These are phyloP conservation scores for Sarcophaga subvicina DNA, from an alignment of 2,888 invertebrate species.

Conservation along the genomic window DNA sequence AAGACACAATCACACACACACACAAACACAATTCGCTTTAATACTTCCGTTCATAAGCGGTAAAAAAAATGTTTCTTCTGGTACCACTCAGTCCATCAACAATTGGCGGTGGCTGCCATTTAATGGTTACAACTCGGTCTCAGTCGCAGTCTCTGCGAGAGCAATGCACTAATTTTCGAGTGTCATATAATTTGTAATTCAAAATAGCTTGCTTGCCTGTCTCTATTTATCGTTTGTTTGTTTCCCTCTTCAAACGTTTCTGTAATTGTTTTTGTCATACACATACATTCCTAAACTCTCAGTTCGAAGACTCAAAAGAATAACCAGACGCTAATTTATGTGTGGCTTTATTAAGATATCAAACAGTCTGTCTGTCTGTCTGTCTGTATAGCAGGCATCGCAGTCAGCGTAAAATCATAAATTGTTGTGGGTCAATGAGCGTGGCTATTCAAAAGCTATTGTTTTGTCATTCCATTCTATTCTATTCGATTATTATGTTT, in stretches of 20 bases:
- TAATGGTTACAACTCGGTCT: not conserved
- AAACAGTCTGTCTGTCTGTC: too few relatives aligned
- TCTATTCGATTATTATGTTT: not conserved
- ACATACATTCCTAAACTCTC: not conserved
- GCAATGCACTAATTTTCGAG: constrained; percentile 55
- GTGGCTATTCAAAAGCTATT: constrained; percentile 7
- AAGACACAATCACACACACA: not conserved
- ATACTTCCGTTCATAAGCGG: constrained; percentile 44
- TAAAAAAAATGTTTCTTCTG: not conserved
- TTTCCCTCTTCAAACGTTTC: not conserved
- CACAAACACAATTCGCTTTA: constrained; percentile 14
- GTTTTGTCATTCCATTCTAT: not conserved
- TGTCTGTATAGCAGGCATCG: too few relatives aligned
- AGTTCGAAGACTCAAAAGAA: not conserved
- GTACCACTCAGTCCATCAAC: constrained; percentile 4
- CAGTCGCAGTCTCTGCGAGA: not conserved
- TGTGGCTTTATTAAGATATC: too few relatives aligned
- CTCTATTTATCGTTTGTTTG: not conserved
- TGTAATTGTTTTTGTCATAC: not conserved
- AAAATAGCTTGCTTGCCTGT: constrained; percentile 23
- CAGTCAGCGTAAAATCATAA: constrained; percentile 5
- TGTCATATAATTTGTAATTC: constrained; percentile 49
- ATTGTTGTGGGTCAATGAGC: constrained; percentile 9
- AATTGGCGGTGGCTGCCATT: not conserved
- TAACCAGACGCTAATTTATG: not conserved